These are phyloP conservation scores for Cotesia vestalis DNA, from an alignment of 1,140 invertebrate genomes.

Conservation along the genomic window DNA sequence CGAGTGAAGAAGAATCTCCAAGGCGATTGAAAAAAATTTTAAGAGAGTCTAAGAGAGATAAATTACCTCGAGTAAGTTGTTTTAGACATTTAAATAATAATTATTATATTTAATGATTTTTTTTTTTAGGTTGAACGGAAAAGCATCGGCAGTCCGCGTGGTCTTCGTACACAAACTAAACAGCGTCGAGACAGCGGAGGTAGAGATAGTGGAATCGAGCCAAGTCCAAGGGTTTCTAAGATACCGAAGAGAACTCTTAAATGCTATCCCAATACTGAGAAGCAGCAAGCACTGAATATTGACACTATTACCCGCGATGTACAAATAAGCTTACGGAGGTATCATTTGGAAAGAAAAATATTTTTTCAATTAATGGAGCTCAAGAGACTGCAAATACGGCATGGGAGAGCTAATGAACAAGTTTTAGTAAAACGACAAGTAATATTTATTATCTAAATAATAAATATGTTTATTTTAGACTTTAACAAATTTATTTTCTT, in stretches of 20 bases:
- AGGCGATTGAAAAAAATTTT: slow-evolving; percentile 33
- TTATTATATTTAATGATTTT: not conserved
- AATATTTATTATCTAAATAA: not conserved
- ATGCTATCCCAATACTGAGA: slow-evolving; percentile 58
- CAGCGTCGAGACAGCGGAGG: slow-evolving; percentile 60
- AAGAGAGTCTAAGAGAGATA: slow-evolving; percentile 46
- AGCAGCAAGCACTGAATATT: slow-evolving; percentile 57
- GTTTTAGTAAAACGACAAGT: slow-evolving; percentile 86
- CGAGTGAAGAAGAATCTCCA: slow-evolving; percentile 58
- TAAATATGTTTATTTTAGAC: not conserved
- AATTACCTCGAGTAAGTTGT: slow-evolving; percentile 54
- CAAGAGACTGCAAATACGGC: slow-evolving; percentile 90
- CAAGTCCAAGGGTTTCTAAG: slow-evolving; percentile 61
- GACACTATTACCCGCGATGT: slow-evolving; percentile 61
- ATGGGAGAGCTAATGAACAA: slow-evolving; percentile 87
- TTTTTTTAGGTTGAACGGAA: slow-evolving; percentile 19
- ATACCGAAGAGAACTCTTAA: slow-evolving; percentile 57
- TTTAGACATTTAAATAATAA: slow-evolving; percentile 1
- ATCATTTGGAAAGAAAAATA: slow-evolving; percentile 90
- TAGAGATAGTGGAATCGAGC: slow-evolving; percentile 63
- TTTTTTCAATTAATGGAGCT: slow-evolving; percentile 94
- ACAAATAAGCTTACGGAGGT: slow-evolving; percentile 68
- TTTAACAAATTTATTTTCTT: slow-evolving; percentile 19
- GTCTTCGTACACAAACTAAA: slow-evolving; percentile 43
- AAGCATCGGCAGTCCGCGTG: slow-evolving; percentile 34